Evolutionary conservation across 2,797 vertebrate species (phyloP).

Genomic region (Enteromius anoplus): DNA sequence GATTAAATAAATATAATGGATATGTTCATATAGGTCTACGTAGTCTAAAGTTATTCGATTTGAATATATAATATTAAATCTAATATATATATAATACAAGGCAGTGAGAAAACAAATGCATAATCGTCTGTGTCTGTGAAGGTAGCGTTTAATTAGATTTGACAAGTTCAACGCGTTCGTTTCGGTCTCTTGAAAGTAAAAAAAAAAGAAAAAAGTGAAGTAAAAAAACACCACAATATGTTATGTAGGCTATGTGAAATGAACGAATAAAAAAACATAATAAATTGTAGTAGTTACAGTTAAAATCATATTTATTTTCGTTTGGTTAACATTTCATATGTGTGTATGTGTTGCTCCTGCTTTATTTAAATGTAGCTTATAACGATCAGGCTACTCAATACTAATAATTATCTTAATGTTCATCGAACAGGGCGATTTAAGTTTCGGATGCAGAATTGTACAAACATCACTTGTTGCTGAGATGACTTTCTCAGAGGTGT

Average conservation of each 20-base stretch:
- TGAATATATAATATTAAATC: background rate
- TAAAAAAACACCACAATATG: constrained; percentile 48
- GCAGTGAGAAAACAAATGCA: constrained; percentile 63
- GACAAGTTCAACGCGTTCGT: constrained; percentile 94
- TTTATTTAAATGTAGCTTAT: background rate
- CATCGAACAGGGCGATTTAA: background rate
- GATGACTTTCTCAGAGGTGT: constrained; percentile 34
- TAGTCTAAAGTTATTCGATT: background rate
- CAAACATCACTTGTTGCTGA: constrained; percentile 42
- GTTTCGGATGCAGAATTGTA: background rate
- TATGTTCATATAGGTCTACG: background rate
- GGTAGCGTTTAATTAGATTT: constrained; percentile 87
- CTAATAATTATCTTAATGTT: background rate
- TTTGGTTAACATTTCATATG: background rate
- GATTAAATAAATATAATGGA: background rate
- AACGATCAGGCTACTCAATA: background rate
- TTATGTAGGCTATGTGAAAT: background rate
- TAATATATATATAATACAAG: background rate
- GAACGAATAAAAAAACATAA: background rate
- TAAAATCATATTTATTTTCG: background rate
- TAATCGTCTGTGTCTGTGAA: constrained; percentile 63
- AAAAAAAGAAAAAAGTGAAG: constrained; percentile 71
- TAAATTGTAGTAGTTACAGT: background rate
- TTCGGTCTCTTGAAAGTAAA: constrained; percentile 77
- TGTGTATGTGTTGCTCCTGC: background rate